Conservation (phyloP, 2,888 invertebrate genomes). For the Callinectes sapidus region DNA sequence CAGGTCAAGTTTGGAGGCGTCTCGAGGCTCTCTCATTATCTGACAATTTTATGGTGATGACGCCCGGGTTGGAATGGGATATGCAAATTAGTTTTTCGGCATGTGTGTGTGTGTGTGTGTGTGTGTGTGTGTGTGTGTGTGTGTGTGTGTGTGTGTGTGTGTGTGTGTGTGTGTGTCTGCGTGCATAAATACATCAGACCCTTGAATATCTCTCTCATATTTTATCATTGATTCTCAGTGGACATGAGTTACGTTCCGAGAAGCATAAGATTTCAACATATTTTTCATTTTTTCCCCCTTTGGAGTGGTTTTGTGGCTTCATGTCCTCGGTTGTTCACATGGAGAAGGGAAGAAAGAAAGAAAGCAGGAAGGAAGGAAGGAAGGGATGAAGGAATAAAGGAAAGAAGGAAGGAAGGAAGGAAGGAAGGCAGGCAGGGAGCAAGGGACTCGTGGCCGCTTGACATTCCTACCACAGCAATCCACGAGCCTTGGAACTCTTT, state of each 20-base stretch:
- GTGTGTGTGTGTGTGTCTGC: constrained; percentile 15
- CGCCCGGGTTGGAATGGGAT: constrained; percentile 3
- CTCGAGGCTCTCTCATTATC: constrained; percentile 21
- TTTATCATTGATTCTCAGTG: no score
- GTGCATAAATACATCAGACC: neutral
- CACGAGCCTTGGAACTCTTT: neutral
- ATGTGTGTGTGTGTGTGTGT: neutral
- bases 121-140: constrained; percentile 21
- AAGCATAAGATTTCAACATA: neutral
- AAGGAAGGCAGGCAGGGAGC: neutral
- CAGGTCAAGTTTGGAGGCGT: constrained; percentile 3
- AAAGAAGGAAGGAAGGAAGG: no score
- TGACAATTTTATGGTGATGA: constrained; percentile 17
- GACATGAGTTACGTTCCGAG: no score
- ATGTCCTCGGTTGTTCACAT: neutral
- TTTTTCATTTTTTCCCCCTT: neutral
- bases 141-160: constrained; percentile 25
- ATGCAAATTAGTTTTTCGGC: neutral
- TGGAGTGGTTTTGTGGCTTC: neutral
- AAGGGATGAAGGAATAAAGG: neutral
- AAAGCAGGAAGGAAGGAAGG: no score
- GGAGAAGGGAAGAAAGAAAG: neutral
- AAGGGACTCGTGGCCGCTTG: neutral
- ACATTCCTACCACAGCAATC: neutral
- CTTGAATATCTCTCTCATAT: neutral